Base-by-base conservation (phyloP, 2,888 invertebrate genomes). In the Drosophila neotestacea region DNA sequence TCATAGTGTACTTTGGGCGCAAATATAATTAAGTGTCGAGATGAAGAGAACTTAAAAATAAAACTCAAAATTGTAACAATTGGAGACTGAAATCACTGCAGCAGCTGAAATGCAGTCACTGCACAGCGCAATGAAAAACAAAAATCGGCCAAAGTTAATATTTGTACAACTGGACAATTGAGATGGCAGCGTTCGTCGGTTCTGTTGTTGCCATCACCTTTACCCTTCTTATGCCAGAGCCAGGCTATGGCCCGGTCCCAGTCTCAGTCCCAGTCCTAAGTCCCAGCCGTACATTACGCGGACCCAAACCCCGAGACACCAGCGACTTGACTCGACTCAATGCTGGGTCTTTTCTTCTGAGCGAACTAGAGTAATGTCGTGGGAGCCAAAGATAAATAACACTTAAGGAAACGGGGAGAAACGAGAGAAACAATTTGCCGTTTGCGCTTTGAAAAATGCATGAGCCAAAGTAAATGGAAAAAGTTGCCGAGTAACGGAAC, bases 401-500 rank as follows among this genome's bases (percentile, higher is more conserved):
- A 85, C 80, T 85, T 89, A 88, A 89, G 85, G 79, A 73, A 73
- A 73, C 70, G 64, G 60, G 58, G 47, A 44, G 62, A 38, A 38
- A 60, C 54, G 46, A 72, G 70, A 72, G 89, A 88, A 86, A 86
- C 89, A 86, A 86, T 89, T 88, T 86, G 86, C 86, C 88, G 87
- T 85, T 89, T 86, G 85, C 81, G 86, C 88, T 79, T 83, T 89
- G 88, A 86, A 89, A 86, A 86, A 86, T 86, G 86, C 88, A 86
- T 86, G 86, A 86, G 87, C 73, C 68, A 89, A 88, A 89, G 89
- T 86, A 89, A 86, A 89, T 86, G 89, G 88, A 89, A 86, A 85
- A 86, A 86, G 88, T 89, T 89, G 72, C 75, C 71, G 67, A 81
- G 73, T 71, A 78, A 66, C 73, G 70, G 63, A 78, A 77, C 70